Evolutionary conservation across 2,113 vertebrate genomes (phyloP), one percentile per base, ranked within the genome.

Genomic region (Melierax canorus): DNA sequence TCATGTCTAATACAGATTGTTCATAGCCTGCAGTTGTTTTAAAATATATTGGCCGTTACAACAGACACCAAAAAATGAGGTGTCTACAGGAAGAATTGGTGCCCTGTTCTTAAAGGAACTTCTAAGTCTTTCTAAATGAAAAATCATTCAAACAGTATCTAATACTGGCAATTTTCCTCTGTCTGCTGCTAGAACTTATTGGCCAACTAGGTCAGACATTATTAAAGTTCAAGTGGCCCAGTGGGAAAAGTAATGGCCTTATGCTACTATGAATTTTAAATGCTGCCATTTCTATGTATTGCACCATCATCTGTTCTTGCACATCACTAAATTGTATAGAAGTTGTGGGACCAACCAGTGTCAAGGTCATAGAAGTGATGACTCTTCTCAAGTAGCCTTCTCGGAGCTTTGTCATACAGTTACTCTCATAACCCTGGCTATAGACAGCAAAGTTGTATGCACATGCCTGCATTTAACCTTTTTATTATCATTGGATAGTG

Each of bases 191-290:
- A 97, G 94, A 98, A 98, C 98, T 97, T 98, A 98, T 91, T 98
- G 96, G 96, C 95, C 97, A 98, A 96, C 94, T 90, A 98, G 98
- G 97, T 98, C 98, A 98, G 98, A 97, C 97, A 97, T 98, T 98
- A 98, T 98, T 98, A 97, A 98, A 98, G 97, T 98, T 98, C 98
- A 98, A 97, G 93, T 94, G 92, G 94, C 95, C 97, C 94, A 51
- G 85, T 96, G 97, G 97, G 98, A 97, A 97, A 98, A 98, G 97
- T 98, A 98, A 98, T 98, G 95, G 94, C 95, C 98, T 97, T 98
- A 94, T 86, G 88, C 96, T 98, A 97, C 97, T 98, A 97, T 98
- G 97, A 98, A 98, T 98, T 98, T 98, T 98, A 98, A 98, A 97
- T 98, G 96, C 97, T 97, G 92, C 97, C 97, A 97, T 98, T 98